A percentile compares a stretch with the other conserved stretches of the same genome.
These are phyloP conservation scores for Saccostrea cuccullata DNA, from an alignment of 1,140 invertebrate genomes.

Conservation along the genomic window DNA sequence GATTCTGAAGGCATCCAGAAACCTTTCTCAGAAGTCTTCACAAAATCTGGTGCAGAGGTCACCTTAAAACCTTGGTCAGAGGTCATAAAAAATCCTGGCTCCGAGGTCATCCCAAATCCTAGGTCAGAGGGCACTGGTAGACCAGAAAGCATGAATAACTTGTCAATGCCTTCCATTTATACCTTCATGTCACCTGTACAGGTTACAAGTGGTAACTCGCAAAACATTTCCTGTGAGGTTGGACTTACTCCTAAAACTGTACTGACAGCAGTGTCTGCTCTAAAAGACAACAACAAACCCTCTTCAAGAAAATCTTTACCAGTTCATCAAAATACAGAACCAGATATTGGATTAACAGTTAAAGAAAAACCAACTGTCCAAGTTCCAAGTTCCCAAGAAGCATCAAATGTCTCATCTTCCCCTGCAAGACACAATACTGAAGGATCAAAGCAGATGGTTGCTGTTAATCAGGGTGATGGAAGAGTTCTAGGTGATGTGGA, in stretches of 20 bases:
- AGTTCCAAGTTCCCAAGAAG: background rate
- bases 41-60: background rate
- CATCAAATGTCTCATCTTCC: background rate
- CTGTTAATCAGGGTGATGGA: background rate
- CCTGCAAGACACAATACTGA: background rate
- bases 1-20: background rate
- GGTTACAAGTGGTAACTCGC: background rate
- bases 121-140: background rate
- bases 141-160: background rate
- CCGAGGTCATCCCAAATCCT: background rate
- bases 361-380: background rate
- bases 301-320: slow-evolving; percentile 2
- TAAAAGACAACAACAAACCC: background rate
- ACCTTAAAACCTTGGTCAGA: too few relatives aligned
- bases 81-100: background rate
- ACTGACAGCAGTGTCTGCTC: background rate
- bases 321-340: background rate
- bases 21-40: background rate
- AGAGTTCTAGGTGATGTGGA: background rate
- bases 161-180: slow-evolving; percentile 9
- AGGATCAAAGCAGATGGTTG: background rate
- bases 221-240: background rate
- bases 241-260: background rate
- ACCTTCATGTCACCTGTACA: slow-evolving; percentile 17
- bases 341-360: background rate